These are phyloP conservation scores for Seira musarum DNA, from an alignment of 2,888 invertebrate genomes.

Conservation along the genomic window DNA sequence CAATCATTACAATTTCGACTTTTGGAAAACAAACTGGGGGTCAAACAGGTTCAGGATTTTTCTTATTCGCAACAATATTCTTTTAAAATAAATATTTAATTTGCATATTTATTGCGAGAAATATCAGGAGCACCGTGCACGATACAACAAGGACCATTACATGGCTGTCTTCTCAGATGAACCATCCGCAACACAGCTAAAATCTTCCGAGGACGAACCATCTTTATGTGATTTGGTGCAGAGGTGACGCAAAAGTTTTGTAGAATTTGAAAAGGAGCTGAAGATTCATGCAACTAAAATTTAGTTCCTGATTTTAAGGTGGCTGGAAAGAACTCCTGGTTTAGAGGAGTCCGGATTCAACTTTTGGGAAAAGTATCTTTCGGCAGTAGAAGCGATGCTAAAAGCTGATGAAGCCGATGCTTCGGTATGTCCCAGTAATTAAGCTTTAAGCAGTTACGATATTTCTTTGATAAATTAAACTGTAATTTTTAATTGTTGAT, in stretches of 20 bases:
- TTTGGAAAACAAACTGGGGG: conserved; percentile 91
- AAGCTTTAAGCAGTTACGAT: not conserved
- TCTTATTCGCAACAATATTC: not conserved
- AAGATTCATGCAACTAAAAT: conserved; percentile 3
- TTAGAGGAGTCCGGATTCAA: conserved; percentile 87
- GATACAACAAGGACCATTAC: conserved; percentile 93
- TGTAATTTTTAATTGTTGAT: not conserved
- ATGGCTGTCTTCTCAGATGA: conserved; percentile 87
- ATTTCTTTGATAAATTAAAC: not conserved
- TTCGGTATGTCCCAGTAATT: conserved; percentile 74
- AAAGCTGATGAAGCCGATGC: conserved; percentile 79
- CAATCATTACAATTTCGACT: conserved; percentile 97
- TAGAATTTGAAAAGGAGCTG: not conserved
- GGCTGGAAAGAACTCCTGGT: conserved; percentile 96
- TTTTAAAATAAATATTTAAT: not conserved
- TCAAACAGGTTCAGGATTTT: conserved; percentile 73
- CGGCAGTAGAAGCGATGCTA: conserved; percentile 82
- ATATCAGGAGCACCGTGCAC: conserved; percentile 85
- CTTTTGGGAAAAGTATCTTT: conserved; percentile 94
- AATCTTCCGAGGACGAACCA: conserved; percentile 85
- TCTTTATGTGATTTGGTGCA: conserved; percentile 90
- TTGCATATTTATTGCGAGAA: not conserved
- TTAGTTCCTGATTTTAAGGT: conserved; percentile 72
- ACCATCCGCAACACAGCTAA: conserved; percentile 77
- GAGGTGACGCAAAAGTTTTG: conserved; percentile 71